Percentiles rank a stretch among this genome's conserved stretches.
Conservation (phyloP, 2,113 vertebrate genomes). For the Hemiscyllium ocellatum region DNA sequence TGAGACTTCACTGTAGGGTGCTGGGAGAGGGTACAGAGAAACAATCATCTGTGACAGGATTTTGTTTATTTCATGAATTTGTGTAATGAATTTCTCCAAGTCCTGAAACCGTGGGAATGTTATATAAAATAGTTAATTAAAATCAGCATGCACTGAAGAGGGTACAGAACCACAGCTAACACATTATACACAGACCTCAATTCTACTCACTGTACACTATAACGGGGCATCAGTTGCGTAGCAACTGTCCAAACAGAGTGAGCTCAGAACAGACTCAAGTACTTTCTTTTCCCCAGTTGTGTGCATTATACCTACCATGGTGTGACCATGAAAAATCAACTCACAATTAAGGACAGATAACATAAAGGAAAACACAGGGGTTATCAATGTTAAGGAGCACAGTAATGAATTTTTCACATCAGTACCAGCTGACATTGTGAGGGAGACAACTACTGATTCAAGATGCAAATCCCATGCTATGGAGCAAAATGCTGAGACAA, state of each 20-base stretch:
- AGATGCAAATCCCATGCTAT: neutral
- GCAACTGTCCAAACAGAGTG: neutral
- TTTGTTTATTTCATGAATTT: neutral
- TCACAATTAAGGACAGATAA: neutral
- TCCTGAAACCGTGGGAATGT: neutral
- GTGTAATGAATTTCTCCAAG: neutral
- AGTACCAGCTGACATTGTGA: neutral
- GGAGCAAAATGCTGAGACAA: neutral
- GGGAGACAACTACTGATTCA: neutral
- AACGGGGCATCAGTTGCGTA: neutral
- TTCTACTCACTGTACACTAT: neutral
- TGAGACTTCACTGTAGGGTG: neutral
- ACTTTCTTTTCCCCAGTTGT: neutral
- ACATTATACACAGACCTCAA: neutral
- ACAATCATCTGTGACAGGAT: no score
- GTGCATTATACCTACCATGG: neutral
- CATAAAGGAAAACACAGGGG: neutral
- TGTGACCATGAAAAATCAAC: neutral
- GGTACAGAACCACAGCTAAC: neutral
- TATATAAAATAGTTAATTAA: neutral
- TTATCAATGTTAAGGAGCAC: neutral
- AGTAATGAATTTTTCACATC: neutral
- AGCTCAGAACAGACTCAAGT: neutral
- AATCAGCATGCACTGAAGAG: neutral
- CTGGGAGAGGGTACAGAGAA: no score